Evolutionary conservation across 2,113 vertebrate genomes (phyloP).

Genomic region (Hiodon tergisus): DNA sequence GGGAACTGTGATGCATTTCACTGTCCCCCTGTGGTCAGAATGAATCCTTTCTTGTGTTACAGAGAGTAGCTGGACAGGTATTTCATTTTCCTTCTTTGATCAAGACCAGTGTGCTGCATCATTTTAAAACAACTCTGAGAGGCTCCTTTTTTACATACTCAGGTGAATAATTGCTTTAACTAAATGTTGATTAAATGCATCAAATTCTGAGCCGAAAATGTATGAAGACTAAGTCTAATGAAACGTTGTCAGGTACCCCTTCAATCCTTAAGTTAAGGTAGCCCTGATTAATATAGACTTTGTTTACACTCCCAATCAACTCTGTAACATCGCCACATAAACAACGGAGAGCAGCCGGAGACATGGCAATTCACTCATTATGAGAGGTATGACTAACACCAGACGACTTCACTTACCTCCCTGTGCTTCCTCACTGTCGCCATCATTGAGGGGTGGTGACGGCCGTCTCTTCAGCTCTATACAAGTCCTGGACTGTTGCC

Average conservation of each 20-base stretch:
- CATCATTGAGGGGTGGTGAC: conserved; percentile 56
- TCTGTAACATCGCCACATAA: not conserved
- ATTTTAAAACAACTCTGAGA: not conserved
- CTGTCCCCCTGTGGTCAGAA: not conserved
- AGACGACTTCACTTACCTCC: conserved; percentile 42
- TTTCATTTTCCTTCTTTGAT: not conserved
- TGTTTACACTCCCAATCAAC: too few species aligned
- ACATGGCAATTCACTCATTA: not conserved
- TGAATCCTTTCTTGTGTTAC: not conserved
- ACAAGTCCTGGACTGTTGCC: conserved; percentile 59
- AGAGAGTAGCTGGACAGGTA: not conserved
- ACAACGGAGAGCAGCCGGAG: not conserved
- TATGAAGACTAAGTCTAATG: too few species aligned
- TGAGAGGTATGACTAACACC: too few species aligned
- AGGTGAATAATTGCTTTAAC: too few species aligned
- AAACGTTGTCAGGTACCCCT: too few species aligned
- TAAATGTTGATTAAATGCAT: too few species aligned
- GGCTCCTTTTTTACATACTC: too few species aligned
- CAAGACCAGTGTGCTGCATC: not conserved
- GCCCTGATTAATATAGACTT: too few species aligned
- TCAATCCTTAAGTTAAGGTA: too few species aligned
- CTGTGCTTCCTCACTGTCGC: conserved; percentile 51
- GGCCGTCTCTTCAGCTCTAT: conserved; percentile 62
- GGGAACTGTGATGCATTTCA: conserved; percentile 2
- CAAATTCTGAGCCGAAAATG: too few species aligned